These are phyloP conservation scores for Chloroceryle aenea DNA, from an alignment of 2,113 vertebrate species.

Conservation along the genomic window DNA sequence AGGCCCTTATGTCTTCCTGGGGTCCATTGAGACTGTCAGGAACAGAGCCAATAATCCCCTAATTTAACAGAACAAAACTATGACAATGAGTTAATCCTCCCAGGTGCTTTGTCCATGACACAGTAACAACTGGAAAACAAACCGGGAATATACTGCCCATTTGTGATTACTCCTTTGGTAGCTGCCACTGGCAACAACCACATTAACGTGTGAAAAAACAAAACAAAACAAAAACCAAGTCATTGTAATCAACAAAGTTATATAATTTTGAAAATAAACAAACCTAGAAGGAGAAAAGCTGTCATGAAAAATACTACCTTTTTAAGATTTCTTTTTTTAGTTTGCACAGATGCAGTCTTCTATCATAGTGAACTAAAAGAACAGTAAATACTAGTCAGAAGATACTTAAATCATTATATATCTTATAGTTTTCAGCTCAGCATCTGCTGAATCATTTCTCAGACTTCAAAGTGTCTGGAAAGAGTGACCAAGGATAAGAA, in stretches of 20 bases:
- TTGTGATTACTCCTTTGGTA: constrained; percentile 35
- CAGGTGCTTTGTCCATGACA: not conserved
- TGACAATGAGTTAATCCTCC: not conserved
- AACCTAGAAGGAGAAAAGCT: not conserved
- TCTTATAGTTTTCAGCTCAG: constrained; percentile 10
- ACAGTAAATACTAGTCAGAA: constrained; percentile 36
- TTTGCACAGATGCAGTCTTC: constrained; percentile 37
- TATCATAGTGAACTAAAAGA: constrained; percentile 27
- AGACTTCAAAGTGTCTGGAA: not conserved
- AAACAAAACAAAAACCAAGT: not conserved
- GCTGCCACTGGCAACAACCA: constrained; percentile 70
- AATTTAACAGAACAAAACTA: not conserved
- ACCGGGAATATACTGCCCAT: not conserved
- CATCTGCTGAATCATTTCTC: constrained; percentile 30
- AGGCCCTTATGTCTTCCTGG: not conserved
- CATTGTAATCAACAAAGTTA: not conserved
- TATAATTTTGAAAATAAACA: not conserved
- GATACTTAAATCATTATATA: constrained; percentile 25
- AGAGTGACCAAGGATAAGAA: constrained; percentile 5
- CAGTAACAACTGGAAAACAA: constrained; percentile 17
- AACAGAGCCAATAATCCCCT: not conserved
- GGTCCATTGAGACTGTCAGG: not conserved
- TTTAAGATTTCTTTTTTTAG: constrained; percentile 11
- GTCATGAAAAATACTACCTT: not conserved
- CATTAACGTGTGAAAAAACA: constrained; percentile 1